Evolutionary conservation across 92 coral and sea anemone species (phyloP).

Genomic region (Bergia puertoricense): DNA sequence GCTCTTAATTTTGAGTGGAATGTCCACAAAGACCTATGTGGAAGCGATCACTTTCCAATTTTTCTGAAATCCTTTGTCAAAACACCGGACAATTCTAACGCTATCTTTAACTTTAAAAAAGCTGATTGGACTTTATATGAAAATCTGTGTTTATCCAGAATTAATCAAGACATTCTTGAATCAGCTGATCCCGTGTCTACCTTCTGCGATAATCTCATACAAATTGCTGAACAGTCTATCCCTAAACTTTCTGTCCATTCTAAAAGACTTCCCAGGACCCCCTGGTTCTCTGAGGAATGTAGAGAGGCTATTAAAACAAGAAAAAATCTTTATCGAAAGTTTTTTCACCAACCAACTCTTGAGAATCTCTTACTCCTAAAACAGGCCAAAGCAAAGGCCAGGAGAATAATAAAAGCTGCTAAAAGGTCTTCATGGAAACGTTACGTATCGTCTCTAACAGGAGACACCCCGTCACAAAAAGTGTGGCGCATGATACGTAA

Average conservation of each 20-base stretch:
- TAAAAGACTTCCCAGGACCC: neutral
- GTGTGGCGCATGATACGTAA: constrained; percentile 17
- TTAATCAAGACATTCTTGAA: neutral
- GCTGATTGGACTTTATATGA: neutral
- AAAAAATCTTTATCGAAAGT: neutral
- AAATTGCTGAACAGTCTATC: constrained; percentile 14
- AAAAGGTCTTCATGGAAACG: constrained; percentile 4
- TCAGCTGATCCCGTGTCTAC: neutral
- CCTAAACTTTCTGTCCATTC: constrained; percentile 12
- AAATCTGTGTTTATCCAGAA: neutral
- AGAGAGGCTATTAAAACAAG: neutral
- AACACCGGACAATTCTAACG: neutral
- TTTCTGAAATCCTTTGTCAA: neutral
- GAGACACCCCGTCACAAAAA: neutral
- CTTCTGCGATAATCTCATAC: neutral
- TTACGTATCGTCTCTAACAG: neutral
- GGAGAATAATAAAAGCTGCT: neutral
- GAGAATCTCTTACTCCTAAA: neutral
- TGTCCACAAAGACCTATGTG: neutral
- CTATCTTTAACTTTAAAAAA: neutral
- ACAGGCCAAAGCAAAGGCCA: constrained; percentile 4
- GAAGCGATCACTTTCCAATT: constrained; percentile 6
- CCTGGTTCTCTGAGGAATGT: constrained; percentile 22
- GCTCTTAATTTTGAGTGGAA: neutral
- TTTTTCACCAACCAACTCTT: no score